Evolutionary conservation across 2,888 invertebrate species (phyloP).

Genomic region (Argyra leucocephala): DNA sequence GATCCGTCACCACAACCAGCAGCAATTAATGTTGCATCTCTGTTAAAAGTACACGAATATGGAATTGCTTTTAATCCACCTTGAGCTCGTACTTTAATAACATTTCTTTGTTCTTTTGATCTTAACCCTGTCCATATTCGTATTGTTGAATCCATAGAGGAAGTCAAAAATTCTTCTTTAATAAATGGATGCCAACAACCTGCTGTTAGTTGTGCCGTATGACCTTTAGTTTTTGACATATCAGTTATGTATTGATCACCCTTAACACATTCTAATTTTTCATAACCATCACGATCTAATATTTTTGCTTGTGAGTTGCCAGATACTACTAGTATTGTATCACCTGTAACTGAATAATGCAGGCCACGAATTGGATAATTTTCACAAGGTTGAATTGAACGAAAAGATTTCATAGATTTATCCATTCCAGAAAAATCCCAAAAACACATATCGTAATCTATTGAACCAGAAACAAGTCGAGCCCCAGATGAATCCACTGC

Average conservation of each 20-base stretch:
- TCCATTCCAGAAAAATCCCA: constrained; percentile 99
- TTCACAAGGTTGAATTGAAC: constrained; percentile 89
- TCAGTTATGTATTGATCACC: constrained; percentile 95
- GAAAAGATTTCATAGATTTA: constrained; percentile 77
- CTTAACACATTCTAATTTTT: constrained; percentile 83
- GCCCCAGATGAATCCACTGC: constrained; percentile 92
- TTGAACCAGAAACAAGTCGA: constrained; percentile 74
- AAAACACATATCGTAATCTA: constrained; percentile 91
- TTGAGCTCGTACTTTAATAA: constrained; percentile 79
- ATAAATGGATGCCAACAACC: constrained; percentile 91
- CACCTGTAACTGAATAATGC: constrained; percentile 90
- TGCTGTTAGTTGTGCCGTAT: constrained; percentile 79
- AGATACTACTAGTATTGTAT: constrained; percentile 82
- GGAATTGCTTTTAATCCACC: constrained; percentile 81
- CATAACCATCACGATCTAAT: constrained; percentile 87
- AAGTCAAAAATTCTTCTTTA: constrained; percentile 88
- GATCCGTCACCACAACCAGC: constrained; percentile 92
- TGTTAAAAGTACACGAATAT: constrained; percentile 70
- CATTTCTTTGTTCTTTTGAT: constrained; percentile 64
- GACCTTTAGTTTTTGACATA: constrained; percentile 87
- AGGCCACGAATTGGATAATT: constrained; percentile 80
- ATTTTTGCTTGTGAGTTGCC: constrained; percentile 91
- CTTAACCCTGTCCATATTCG: constrained; percentile 81
- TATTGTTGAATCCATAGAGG: constrained; percentile 86
- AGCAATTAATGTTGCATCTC: constrained; percentile 79